Conservation (phyloP, 2,888 invertebrate genomes). For the Scaptomyza parva region DNA sequence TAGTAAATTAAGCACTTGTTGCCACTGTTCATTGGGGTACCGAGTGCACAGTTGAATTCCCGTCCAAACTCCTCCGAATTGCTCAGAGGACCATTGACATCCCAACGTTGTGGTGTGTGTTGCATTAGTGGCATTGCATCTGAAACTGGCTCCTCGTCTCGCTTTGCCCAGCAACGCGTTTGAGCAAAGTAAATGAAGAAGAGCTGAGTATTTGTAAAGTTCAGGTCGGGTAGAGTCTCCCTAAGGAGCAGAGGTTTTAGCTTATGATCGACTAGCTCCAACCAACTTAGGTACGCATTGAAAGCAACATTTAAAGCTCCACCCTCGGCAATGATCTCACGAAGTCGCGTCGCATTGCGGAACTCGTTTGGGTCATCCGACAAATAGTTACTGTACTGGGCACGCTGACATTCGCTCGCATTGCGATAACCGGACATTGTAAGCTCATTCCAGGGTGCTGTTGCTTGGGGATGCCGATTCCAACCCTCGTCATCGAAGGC, state of each 20-base stretch:
- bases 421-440: conserved; percentile 65
- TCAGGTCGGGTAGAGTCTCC: conserved; percentile 78
- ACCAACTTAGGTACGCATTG: conserved; percentile 80
- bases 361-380: conserved; percentile 70
- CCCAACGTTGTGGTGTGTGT: conserved; percentile 73
- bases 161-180: conserved; percentile 69
- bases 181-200: conserved; percentile 83
- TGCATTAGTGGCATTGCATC: conserved; percentile 71
- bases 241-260: conserved; percentile 38
- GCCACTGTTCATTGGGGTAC: conserved; percentile 81
- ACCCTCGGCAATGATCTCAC: conserved; percentile 75
- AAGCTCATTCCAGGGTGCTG: conserved; percentile 62
- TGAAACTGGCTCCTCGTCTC: conserved; percentile 44
- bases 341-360: conserved; percentile 68
- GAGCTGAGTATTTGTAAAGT: conserved; percentile 82
- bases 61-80: conserved; percentile 79
- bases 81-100: conserved; percentile 76
- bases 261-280: conserved; percentile 57
- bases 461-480: conserved; percentile 65
- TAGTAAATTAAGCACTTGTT: conserved; percentile 81
- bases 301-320: conserved; percentile 81
- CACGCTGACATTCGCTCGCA: conserved; percentile 75
- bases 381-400: conserved; percentile 76
- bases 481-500: conserved; percentile 79
- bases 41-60: conserved; percentile 79